Evolutionary conservation across 2,797 vertebrate species (phyloP).

Genomic region (Smutsia temminckii): DNA sequence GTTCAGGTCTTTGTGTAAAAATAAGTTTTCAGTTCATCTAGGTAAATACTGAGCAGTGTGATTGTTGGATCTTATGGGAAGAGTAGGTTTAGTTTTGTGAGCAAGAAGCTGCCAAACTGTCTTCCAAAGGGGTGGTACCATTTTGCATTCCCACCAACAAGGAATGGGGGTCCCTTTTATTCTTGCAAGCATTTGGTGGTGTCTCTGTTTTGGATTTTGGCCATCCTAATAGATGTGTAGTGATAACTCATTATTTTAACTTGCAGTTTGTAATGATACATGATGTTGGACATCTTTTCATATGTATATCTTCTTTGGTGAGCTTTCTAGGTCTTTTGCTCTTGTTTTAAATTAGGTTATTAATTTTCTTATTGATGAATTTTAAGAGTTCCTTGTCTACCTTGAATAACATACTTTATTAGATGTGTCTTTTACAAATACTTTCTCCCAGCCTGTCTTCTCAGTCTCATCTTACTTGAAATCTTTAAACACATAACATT

Average conservation of each 20-base stretch:
- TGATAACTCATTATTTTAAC: not conserved
- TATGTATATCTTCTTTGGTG: not conserved
- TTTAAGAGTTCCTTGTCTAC: not conserved
- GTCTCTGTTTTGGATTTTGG: not conserved
- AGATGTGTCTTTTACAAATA: not conserved
- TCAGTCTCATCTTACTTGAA: slow-evolving; percentile 15
- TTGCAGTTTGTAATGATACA: not conserved
- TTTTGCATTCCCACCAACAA: not conserved
- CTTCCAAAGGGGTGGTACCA: not conserved
- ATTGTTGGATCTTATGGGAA: not conserved
- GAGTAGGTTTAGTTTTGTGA: not conserved
- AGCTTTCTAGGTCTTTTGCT: not conserved
- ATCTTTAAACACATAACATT: not conserved
- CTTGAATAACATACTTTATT: not conserved
- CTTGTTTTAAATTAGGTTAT: not conserved
- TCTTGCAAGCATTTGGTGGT: not conserved
- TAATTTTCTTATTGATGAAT: not conserved
- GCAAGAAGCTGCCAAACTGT: not conserved
- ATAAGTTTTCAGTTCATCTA: not conserved
- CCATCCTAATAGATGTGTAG: not conserved
- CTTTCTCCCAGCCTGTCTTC: not conserved
- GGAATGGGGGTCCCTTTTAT: not conserved
- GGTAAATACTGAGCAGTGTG: not conserved
- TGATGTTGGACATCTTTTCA: not conserved
- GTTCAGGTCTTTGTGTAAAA: not conserved